Percentiles rank a stretch among this genome's conserved stretches.
These are phyloP conservation scores for Temnopleurus reevesii DNA, from an alignment of 53 echinoderm and acorn worm species.

Conservation along the genomic window DNA sequence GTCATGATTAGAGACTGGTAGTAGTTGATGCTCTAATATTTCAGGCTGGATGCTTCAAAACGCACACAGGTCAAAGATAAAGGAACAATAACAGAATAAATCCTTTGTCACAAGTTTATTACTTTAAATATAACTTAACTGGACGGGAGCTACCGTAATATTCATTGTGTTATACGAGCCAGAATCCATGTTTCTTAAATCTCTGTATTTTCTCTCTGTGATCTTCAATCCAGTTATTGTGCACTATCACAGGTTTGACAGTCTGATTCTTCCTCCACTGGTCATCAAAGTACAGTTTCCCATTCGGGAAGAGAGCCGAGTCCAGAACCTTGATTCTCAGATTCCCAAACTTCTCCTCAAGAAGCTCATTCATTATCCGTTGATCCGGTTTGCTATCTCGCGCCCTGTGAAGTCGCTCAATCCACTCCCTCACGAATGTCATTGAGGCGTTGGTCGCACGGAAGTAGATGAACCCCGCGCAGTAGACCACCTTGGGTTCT, in stretches of 20 bases:
- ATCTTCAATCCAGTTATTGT: slow-evolving; percentile 81
- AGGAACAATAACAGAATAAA: too few species aligned
- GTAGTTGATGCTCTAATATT: too few species aligned
- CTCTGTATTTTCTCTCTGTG: slow-evolving; percentile 65
- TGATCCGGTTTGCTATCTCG: slow-evolving; percentile 68
- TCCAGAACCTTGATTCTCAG: slow-evolving; percentile 61
- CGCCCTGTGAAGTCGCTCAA: slow-evolving; percentile 36
- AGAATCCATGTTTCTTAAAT: slow-evolving; percentile 55
- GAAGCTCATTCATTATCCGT: slow-evolving; percentile 62
- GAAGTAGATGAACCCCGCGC: slow-evolving; percentile 81
- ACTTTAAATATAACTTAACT: not conserved
- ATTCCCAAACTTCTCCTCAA: not conserved
- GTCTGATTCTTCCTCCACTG: slow-evolving; percentile 40
- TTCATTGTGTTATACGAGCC: slow-evolving; percentile 34
- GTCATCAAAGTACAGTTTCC: slow-evolving; percentile 70
- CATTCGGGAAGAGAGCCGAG: slow-evolving; percentile 70
- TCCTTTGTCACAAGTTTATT: not conserved
- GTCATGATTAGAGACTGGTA: too few species aligned
- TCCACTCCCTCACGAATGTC: slow-evolving; percentile 68
- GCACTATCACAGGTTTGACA: slow-evolving; percentile 64
- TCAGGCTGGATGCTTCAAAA: too few species aligned
- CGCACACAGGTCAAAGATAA: too few species aligned
- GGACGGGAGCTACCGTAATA: not conserved
- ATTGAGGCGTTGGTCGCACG: slow-evolving; percentile 55
- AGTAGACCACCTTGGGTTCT: slow-evolving; percentile 50